Percentiles rank a stretch among this genome's conserved stretches.
Evolutionary conservation across 2,888 invertebrate species (phyloP).

Genomic region (Eubasilissa splendida): DNA sequence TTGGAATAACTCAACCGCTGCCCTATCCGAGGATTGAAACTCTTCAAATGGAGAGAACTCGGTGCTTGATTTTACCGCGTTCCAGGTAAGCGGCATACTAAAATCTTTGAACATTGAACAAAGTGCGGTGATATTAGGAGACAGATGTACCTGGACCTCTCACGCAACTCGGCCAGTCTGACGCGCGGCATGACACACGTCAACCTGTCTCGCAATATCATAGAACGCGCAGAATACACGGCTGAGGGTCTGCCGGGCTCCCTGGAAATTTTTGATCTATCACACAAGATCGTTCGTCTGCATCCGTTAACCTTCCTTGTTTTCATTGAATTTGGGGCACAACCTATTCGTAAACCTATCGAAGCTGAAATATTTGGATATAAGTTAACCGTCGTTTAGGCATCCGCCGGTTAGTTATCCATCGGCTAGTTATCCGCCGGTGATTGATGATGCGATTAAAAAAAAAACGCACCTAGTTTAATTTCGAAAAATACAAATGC

Average conservation of each 20-base stretch:
- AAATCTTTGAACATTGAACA: neutral
- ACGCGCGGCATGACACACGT: no score
- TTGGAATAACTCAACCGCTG: no score
- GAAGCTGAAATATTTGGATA: neutral
- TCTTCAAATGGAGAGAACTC: no score
- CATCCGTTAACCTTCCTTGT: conserved; percentile 1
- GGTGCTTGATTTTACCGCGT: no score
- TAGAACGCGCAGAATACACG: no score
- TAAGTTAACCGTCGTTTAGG: neutral
- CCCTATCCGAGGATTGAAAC: no score
- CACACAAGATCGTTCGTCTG: neutral
- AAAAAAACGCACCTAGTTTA: no score
- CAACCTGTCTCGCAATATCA: no score
- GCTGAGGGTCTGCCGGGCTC: neutral
- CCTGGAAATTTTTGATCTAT: neutral
- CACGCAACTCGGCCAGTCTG: no score
- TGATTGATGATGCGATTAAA: no score
- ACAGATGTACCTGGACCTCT: neutral
- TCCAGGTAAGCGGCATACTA: neutral
- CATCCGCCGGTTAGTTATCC: neutral
- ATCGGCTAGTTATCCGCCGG: no score
- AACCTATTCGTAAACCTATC: neutral
- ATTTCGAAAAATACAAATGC: no score
- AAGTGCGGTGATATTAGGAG: conserved; percentile 2
- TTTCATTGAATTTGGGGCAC: neutral